Conservation (phyloP, 2,888 invertebrate species). For the Eupithecia dodoneata region DNA sequence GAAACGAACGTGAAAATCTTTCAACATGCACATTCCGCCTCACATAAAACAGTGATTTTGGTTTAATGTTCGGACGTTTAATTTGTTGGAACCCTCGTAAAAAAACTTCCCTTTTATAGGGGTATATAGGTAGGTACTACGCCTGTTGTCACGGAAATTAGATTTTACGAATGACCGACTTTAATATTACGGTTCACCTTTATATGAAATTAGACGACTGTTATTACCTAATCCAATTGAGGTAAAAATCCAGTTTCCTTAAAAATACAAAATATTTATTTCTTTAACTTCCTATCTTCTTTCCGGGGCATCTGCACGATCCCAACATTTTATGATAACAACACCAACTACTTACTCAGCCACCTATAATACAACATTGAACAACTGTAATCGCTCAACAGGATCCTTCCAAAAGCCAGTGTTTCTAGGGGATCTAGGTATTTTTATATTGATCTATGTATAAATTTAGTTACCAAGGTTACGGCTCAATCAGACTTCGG, state of each 20-base stretch:
- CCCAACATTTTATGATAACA: too few species aligned
- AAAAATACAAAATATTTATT: too few species aligned
- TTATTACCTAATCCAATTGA: not conserved
- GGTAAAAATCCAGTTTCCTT: not conserved
- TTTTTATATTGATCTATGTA: not conserved
- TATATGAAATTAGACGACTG: slow-evolving; percentile 28
- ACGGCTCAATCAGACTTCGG: too few species aligned
- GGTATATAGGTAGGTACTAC: slow-evolving; percentile 22
- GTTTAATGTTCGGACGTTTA: slow-evolving; percentile 49
- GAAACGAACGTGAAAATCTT: slow-evolving; percentile 10
- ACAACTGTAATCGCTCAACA: too few species aligned
- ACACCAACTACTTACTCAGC: too few species aligned
- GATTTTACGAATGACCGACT: slow-evolving; percentile 67
- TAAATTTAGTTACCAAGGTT: too few species aligned
- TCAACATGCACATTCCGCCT: slow-evolving; percentile 26
- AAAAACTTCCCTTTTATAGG: slow-evolving; percentile 58
- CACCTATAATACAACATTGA: too few species aligned
- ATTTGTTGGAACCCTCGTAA: slow-evolving; percentile 54
- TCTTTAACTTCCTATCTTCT: too few species aligned
- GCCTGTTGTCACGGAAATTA: slow-evolving; percentile 67
- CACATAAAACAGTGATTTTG: slow-evolving; percentile 41
- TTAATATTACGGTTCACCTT: slow-evolving; percentile 56
- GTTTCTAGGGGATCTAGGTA: not conserved
- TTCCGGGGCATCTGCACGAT: too few species aligned
- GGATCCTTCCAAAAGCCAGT: not conserved